Evolutionary conservation across 1,140 invertebrate species (phyloP).

Genomic region (Lepidurus apus): DNA sequence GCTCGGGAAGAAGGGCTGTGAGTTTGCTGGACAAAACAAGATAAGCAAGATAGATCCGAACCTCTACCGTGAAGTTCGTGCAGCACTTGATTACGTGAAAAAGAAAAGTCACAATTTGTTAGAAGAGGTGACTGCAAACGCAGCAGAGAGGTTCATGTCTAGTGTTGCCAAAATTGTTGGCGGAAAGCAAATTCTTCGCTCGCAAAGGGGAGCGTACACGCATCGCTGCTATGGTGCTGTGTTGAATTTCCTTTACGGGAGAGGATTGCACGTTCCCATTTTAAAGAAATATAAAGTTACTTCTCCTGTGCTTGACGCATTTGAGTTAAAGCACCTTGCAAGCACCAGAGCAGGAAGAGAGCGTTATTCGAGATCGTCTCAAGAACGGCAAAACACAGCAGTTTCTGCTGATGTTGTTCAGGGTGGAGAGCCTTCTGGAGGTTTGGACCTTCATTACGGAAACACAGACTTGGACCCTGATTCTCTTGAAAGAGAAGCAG

Average conservation of each 20-base stretch:
- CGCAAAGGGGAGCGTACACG: not conserved
- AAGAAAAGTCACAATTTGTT: constrained; percentile 16
- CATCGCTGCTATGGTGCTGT: constrained; percentile 21
- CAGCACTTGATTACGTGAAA: not conserved
- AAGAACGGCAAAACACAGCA: not conserved
- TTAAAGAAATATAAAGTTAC: not conserved
- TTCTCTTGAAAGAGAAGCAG: not conserved
- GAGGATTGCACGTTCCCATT: constrained; percentile 11
- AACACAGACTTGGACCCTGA: not conserved
- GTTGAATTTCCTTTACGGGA: not conserved
- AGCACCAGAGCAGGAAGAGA: not conserved
- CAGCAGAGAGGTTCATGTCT: constrained; percentile 16
- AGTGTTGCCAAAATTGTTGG: constrained; percentile 23
- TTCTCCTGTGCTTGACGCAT: not conserved
- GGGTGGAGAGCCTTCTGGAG: not conserved
- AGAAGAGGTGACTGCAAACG: constrained; percentile 25
- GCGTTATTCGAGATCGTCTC: not conserved
- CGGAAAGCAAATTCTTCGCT: constrained; percentile 26
- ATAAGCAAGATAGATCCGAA: not conserved
- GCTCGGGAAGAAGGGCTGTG: not conserved
- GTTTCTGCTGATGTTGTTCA: not conserved
- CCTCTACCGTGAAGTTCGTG: not conserved
- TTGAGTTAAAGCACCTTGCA: not conserved
- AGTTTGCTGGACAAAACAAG: not conserved
- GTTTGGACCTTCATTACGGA: not conserved